phyloP scores from a whole-genome alignment of 2,113 vertebrate genomes.

The Phalacrocorax brasilianus region DNA sequence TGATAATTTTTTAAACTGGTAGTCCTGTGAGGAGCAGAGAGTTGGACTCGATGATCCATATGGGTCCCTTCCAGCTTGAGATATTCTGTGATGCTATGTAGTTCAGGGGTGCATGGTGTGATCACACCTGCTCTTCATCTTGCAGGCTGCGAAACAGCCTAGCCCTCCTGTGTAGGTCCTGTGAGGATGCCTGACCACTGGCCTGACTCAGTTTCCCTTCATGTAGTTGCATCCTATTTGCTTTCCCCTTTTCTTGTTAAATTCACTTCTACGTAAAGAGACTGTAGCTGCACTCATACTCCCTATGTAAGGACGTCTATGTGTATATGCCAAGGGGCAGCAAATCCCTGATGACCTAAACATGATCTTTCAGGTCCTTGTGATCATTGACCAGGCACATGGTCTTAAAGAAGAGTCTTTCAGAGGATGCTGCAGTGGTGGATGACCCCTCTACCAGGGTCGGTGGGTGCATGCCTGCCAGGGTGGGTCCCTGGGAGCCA shows the following conservation, averaged over 20 bases:
- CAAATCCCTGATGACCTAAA: background rate
- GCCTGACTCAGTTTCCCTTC: background rate
- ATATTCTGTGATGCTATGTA: background rate
- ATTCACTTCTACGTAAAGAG: background rate
- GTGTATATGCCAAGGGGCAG: background rate
- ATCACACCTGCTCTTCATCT: background rate
- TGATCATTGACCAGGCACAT: background rate
- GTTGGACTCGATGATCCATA: background rate
- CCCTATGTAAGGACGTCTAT: background rate
- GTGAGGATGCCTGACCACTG: background rate
- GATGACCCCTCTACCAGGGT: background rate
- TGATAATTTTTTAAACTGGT: background rate
- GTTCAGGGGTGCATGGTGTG: no score
- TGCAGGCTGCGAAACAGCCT: background rate
- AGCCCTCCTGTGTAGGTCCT: no score
- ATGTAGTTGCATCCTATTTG: background rate
- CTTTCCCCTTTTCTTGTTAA: background rate
- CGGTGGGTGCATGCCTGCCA: fast-evolving
- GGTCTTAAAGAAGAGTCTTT: background rate
- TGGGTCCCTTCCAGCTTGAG: background rate
- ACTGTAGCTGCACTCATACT: background rate
- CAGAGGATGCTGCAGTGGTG: background rate
- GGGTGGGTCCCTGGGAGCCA: background rate
- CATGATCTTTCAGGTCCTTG: background rate
- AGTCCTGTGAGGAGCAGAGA: background rate